phyloP scores from a whole-genome alignment of 2,113 vertebrate genomes.

The Microcebus murinus region DNA sequence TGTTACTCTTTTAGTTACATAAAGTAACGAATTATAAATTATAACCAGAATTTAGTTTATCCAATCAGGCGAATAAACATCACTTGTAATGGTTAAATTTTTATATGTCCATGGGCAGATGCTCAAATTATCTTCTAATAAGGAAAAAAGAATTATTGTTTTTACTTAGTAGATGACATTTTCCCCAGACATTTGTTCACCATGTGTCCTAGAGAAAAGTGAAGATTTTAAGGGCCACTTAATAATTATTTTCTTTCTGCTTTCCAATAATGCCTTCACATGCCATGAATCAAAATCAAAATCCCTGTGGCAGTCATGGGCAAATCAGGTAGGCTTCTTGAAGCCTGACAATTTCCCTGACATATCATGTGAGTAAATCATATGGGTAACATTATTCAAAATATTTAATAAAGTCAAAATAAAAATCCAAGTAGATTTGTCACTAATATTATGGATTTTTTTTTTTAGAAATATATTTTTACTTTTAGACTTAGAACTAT shows the following conservation, averaged over 20 bases:
- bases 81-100: conserved; percentile 16
- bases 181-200: conserved; percentile 1
- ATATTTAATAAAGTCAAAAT: neutral
- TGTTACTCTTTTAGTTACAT: conserved; percentile 27
- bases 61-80: conserved; percentile 18
- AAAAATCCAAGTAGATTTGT: neutral
- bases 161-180: neutral
- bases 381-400: conserved; percentile 11
- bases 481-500: conserved; percentile 8
- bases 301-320: neutral
- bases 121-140: conserved; percentile 24
- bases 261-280: conserved; percentile 10
- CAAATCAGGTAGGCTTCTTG: conserved; percentile 9
- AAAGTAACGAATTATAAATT: conserved; percentile 57
- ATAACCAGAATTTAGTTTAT: conserved; percentile 48
- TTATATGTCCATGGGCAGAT: neutral
- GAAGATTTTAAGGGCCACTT: conserved; percentile 24
- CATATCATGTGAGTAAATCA: neutral
- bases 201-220: conserved; percentile 14
- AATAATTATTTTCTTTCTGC: conserved; percentile 52
- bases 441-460: neutral
- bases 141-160: conserved; percentile 17
- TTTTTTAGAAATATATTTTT: conserved; percentile 32
- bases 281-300: conserved; percentile 58
- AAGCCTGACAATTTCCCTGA: conserved; percentile 46